phyloP scores from a whole-genome alignment of 2,797 vertebrate species.

The Cryptoblepharus egeriae region DNA sequence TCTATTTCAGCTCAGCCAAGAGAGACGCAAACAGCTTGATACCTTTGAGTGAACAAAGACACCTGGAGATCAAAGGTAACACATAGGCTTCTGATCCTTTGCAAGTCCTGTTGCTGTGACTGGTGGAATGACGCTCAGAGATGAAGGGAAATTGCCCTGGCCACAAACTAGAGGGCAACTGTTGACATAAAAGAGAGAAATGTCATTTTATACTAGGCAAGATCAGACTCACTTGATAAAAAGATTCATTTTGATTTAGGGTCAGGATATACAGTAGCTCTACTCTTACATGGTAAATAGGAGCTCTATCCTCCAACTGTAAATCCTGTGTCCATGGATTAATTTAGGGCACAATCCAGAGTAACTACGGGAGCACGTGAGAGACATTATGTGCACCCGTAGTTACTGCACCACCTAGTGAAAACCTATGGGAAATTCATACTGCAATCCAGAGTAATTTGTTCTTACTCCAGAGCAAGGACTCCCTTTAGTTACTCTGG shows the following conservation, averaged over 20 bases:
- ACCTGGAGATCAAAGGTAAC: conserved; percentile 61
- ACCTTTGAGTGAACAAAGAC: conserved; percentile 33
- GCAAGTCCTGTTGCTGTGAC: conserved; percentile 46
- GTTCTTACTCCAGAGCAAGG: too few relatives aligned
- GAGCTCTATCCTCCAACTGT: not conserved
- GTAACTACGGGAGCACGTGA: too few relatives aligned
- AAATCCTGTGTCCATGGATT: too few relatives aligned
- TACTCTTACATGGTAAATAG: not conserved
- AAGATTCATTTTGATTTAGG: too few relatives aligned
- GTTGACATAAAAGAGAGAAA: conserved; percentile 14
- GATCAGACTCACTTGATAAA: not conserved
- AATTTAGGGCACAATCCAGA: too few relatives aligned
- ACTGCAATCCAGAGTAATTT: too few relatives aligned
- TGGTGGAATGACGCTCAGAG: conserved; percentile 34
- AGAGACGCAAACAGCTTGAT: conserved; percentile 43
- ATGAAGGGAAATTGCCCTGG: not conserved
- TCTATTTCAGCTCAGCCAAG: conserved; percentile 50
- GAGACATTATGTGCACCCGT: too few relatives aligned
- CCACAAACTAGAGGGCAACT: conserved; percentile 31
- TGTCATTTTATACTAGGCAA: not conserved
- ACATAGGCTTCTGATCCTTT: conserved; percentile 56
- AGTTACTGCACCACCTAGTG: too few relatives aligned
- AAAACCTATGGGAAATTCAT: too few relatives aligned
- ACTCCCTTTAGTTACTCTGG: too few relatives aligned
- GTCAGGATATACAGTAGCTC: not conserved